These are phyloP conservation scores for Anthonomus grandis DNA, from an alignment of 1,140 invertebrate species.

Conservation along the genomic window DNA sequence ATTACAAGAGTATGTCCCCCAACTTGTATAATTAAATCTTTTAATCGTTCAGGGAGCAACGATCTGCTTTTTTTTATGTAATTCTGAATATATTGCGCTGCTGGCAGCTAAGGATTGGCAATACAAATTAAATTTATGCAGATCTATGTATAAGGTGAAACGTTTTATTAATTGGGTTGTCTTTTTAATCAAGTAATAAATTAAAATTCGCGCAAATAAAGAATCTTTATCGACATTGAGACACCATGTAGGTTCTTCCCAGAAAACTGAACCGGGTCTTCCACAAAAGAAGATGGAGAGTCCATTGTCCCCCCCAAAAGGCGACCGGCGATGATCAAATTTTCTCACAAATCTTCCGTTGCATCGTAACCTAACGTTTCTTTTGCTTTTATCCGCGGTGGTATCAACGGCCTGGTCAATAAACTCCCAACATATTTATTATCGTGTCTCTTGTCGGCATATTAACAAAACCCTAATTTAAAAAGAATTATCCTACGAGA, in stretches of 20 bases:
- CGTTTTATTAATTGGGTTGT: not conserved
- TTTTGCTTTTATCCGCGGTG: not conserved
- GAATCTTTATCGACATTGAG: not conserved
- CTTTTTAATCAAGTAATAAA: not conserved
- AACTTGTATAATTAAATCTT: constrained; percentile 23
- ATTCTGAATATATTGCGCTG: too few species aligned
- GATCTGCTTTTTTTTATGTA: not conserved
- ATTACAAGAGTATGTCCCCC: constrained; percentile 19
- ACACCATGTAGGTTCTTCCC: not conserved
- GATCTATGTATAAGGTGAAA: not conserved
- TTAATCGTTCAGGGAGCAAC: constrained; percentile 5
- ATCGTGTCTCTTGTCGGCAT: constrained; percentile 28
- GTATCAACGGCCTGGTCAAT: constrained; percentile 28
- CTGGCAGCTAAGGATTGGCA: too few species aligned
- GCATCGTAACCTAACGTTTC: not conserved
- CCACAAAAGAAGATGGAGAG: not conserved
- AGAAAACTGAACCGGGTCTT: not conserved
- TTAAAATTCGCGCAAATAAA: not conserved
- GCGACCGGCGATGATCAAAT: too few species aligned
- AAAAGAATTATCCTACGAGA: constrained; percentile 30
- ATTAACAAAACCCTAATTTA: constrained; percentile 30
- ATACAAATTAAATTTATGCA: too few species aligned
- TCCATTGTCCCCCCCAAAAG: constrained; percentile 6
- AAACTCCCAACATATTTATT: constrained; percentile 25
- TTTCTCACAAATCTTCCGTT: constrained; percentile 4